Evolutionary conservation across 2,888 invertebrate genomes (phyloP).

Genomic region (Clistopyga incitator): DNA sequence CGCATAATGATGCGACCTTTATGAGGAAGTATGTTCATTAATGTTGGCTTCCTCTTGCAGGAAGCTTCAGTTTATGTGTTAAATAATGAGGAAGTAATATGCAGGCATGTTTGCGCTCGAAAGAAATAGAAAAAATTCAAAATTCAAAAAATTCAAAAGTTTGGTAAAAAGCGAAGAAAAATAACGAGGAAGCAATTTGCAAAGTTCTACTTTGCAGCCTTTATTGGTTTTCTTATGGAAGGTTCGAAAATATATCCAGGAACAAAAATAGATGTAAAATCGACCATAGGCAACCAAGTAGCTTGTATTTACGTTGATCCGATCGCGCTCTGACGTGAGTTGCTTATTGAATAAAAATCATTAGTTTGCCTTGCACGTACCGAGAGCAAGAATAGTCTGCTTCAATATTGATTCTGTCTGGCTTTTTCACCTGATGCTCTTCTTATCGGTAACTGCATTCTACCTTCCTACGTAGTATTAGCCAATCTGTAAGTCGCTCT

Average conservation of each 20-base stretch:
- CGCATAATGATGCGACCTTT: too few species aligned
- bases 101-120: too few species aligned
- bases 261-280: neutral
- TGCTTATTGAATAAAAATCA: constrained; percentile 29
- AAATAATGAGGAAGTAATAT: too few species aligned
- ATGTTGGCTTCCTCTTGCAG: too few species aligned
- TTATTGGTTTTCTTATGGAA: too few species aligned
- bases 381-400: constrained; percentile 34
- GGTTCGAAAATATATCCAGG: neutral
- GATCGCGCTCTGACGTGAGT: neutral
- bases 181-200: too few species aligned
- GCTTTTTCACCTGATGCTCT: constrained; percentile 22
- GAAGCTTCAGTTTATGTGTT: too few species aligned
- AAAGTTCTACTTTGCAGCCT: too few species aligned
- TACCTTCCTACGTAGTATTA: neutral
- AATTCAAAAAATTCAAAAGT: too few species aligned
- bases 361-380: constrained; percentile 18
- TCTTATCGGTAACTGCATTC: constrained; percentile 13
- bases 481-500: neutral
- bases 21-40: too few species aligned
- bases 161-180: too few species aligned
- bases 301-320: neutral
- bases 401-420: constrained; percentile 58
- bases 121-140: too few species aligned
- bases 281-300: neutral